phyloP scores from a whole-genome alignment of 2,888 invertebrate species.

The Germaria angustata region DNA sequence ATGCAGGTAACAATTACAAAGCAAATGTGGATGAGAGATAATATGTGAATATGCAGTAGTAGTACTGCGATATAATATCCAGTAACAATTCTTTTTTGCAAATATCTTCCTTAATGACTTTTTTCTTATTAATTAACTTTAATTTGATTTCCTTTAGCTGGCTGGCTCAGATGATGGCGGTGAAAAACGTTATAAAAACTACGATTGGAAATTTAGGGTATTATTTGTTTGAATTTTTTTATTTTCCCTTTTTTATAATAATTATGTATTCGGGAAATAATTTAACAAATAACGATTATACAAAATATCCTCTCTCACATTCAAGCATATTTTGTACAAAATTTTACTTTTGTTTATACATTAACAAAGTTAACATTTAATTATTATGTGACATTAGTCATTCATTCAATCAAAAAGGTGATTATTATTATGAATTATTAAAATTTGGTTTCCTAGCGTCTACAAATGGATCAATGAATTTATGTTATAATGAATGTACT shows the following conservation, averaged over 20 bases:
- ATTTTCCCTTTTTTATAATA: conserved; percentile 17
- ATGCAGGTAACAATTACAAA: conserved; percentile 43
- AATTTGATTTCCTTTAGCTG: conserved; percentile 72
- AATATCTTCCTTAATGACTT: conserved; percentile 21
- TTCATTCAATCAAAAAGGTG: conserved; percentile 12
- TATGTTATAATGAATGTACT: no score
- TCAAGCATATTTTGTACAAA: conserved; percentile 67
- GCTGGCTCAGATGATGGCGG: conserved; percentile 79
- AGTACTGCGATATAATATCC: conserved; percentile 1
- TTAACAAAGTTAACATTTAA: conserved; percentile 20
- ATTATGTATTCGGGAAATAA: conserved; percentile 40
- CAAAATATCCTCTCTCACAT: conserved; percentile 45
- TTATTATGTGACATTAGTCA: conserved; percentile 1
- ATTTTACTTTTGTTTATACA: conserved; percentile 46
- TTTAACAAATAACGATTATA: conserved; percentile 43
- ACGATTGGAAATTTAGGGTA: conserved; percentile 83
- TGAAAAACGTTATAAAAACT: conserved; percentile 80
- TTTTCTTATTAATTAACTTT: conserved; percentile 48
- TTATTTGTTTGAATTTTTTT: conserved; percentile 70
- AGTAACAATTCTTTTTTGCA: conserved; percentile 21
- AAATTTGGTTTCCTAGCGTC: no score
- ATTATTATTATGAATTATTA: no score
- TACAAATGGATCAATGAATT: no score
- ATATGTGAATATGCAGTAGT: not conserved
- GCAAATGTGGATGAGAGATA: conserved; percentile 57